Conservation (phyloP, 2,888 invertebrate genomes). For the Tromatobia lineatoria region DNA sequence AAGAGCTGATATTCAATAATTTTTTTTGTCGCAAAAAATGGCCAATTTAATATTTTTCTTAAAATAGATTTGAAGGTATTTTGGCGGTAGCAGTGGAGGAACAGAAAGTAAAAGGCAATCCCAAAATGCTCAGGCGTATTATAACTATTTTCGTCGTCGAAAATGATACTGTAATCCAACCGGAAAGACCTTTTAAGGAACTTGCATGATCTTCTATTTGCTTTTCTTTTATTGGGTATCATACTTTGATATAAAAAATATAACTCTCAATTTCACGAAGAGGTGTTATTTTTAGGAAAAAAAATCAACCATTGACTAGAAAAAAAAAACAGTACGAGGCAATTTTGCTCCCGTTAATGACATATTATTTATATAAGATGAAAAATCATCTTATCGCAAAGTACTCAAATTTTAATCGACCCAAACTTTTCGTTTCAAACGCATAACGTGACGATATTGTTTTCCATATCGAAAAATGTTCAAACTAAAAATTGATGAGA, state of each 20-base stretch:
- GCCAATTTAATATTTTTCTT: neutral
- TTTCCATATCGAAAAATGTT: too few species aligned
- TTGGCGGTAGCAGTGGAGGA: neutral
- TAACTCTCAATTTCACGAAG: neutral
- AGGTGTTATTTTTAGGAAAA: neutral
- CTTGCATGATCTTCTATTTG: neutral
- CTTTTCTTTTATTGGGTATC: neutral
- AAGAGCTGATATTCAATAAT: neutral
- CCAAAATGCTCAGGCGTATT: neutral
- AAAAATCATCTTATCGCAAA: too few species aligned
- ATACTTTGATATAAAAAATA: slow-evolving; percentile 14
- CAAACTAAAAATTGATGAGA: too few species aligned
- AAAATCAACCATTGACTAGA: neutral
- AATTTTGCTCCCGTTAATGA: too few species aligned
- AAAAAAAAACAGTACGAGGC: neutral
- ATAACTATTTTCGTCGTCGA: slow-evolving; percentile 13
- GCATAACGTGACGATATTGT: too few species aligned
- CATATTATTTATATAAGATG: too few species aligned
- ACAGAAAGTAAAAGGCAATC: neutral
- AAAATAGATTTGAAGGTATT: neutral
- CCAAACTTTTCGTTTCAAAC: too few species aligned
- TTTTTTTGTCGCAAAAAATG: neutral
- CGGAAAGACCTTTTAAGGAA: slow-evolving; percentile 4
- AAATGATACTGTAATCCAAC: neutral
- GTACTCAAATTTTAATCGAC: too few species aligned